A percentile compares a stretch with the other conserved stretches of the same genome.
phyloP scores from a whole-genome alignment of 2,797 vertebrate genomes.

The Todus mexicanus region DNA sequence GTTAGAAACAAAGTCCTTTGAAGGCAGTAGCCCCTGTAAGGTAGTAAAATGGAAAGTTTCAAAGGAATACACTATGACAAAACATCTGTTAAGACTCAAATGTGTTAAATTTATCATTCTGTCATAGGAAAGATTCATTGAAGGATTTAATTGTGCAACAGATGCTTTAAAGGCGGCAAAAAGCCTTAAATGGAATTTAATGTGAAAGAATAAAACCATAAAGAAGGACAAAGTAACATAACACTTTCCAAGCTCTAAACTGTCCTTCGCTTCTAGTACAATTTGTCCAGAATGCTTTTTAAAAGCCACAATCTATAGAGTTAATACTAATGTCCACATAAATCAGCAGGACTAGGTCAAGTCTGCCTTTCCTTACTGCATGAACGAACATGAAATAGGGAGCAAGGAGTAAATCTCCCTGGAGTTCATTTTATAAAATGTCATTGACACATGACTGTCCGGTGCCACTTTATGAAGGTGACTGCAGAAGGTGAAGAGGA shows the following conservation, averaged over 20 bases:
- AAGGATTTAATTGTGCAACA: neutral
- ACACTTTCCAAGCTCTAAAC: neutral
- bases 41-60: neutral
- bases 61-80: neutral
- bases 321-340: neutral
- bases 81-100: neutral
- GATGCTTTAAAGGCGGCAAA: neutral
- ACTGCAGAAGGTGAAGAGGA: constrained; percentile 8
- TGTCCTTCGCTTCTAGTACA: neutral
- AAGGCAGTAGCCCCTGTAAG: neutral
- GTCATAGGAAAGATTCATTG: neutral
- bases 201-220: neutral
- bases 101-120: neutral
- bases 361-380: constrained; percentile 17
- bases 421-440: neutral
- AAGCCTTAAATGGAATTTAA: neutral
- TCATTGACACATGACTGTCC: neutral
- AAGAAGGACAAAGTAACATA: neutral
- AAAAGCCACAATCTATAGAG: neutral
- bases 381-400: neutral
- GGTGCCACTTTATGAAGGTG: constrained; percentile 4
- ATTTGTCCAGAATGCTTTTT: neutral
- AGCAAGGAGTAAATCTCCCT: neutral
- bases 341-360: neutral
- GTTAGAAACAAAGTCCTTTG: neutral